These are phyloP conservation scores for Crenuchus spilurus DNA, from an alignment of 2,797 vertebrate genomes.

Conservation along the genomic window DNA sequence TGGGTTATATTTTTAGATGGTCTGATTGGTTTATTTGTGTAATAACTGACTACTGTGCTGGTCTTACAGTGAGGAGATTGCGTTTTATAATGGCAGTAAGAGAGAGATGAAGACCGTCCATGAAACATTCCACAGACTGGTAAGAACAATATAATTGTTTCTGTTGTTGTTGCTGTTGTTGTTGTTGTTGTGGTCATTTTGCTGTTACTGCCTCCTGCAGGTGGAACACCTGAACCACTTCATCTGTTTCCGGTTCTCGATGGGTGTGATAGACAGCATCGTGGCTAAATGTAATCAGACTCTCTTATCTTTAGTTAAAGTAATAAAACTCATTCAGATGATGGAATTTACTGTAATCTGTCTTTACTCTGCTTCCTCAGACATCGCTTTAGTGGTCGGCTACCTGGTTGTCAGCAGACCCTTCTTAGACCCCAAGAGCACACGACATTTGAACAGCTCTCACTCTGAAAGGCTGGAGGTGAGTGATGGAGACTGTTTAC, in stretches of 20 bases:
- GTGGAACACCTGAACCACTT: constrained; percentile 94
- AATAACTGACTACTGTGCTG: too few relatives aligned
- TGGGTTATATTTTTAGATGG: too few relatives aligned
- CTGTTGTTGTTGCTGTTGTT: neutral
- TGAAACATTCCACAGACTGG: constrained; percentile 90
- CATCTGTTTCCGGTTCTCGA: constrained; percentile 95
- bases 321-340: too few relatives aligned
- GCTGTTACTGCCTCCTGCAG: constrained; percentile 64
- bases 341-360: neutral
- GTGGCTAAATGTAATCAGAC: constrained; percentile 96
- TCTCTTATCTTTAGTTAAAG: too few relatives aligned
- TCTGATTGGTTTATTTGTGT: too few relatives aligned
- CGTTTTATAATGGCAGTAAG: constrained; percentile 94
- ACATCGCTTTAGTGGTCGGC: constrained; percentile 92
- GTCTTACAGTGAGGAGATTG: constrained; percentile 93
- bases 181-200: neutral
- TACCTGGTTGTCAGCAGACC: constrained; percentile 95
- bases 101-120: constrained; percentile 94
- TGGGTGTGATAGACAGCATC: constrained; percentile 96
- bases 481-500: constrained; percentile 44
- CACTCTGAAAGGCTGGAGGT: constrained; percentile 95
- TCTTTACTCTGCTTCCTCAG: constrained; percentile 65
- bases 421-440: constrained; percentile 83
- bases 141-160: constrained; percentile 55
- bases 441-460: constrained; percentile 84